Evolutionary conservation across 2,888 invertebrate species (phyloP).

Genomic region (Tribolium freemani): DNA sequence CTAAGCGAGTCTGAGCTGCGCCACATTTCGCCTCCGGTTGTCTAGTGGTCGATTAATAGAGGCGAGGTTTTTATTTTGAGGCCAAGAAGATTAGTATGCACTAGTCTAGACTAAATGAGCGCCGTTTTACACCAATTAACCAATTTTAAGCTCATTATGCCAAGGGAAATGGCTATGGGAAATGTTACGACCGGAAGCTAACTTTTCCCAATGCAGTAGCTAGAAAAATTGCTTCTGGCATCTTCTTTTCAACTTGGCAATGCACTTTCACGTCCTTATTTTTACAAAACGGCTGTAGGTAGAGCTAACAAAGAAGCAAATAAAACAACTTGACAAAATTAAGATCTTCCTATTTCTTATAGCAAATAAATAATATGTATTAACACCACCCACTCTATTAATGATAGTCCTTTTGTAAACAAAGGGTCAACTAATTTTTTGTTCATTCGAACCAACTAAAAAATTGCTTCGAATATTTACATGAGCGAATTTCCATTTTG

Average conservation of each 20-base stretch:
- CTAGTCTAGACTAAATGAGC: constrained; percentile 25
- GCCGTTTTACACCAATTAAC: not conserved
- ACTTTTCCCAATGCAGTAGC: not conserved
- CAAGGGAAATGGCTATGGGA: not conserved
- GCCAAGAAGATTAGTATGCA: constrained; percentile 17
- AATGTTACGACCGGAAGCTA: not conserved
- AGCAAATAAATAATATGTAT: too few relatives aligned
- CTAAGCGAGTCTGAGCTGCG: not conserved
- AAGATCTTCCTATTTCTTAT: too few relatives aligned
- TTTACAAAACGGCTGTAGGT: too few relatives aligned
- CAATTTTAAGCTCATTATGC: not conserved
- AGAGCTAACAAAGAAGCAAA: too few relatives aligned
- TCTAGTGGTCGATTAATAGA: constrained; percentile 18
- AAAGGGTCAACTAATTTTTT: not conserved
- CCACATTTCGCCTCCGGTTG: constrained; percentile 1
- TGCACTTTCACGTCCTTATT: too few relatives aligned
- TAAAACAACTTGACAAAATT: too few relatives aligned
- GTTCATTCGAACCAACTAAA: not conserved
- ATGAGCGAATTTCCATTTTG: constrained; percentile 16
- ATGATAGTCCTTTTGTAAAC: too few relatives aligned
- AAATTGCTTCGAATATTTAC: not conserved
- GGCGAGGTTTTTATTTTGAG: constrained; percentile 17
- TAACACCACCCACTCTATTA: too few relatives aligned
- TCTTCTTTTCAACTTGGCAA: too few relatives aligned
- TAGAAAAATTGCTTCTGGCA: not conserved